Percentiles rank a stretch among this genome's conserved stretches.
Evolutionary conservation across 2,113 vertebrate species (phyloP).

Genomic region (Poeciliopsis occidentalis): DNA sequence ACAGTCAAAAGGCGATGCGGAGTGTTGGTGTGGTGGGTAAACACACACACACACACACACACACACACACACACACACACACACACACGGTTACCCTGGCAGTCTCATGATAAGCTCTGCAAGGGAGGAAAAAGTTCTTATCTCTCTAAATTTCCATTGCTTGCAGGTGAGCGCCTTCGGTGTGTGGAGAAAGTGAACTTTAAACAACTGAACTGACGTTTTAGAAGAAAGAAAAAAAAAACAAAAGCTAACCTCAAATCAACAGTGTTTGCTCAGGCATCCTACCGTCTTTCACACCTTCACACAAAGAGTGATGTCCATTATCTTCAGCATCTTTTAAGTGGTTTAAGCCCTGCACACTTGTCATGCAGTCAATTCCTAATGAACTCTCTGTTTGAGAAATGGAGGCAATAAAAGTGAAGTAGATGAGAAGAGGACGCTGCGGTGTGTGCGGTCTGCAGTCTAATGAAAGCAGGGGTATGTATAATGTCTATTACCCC

Average conservation of each 20-base stretch:
- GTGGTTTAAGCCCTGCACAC: conserved; percentile 56
- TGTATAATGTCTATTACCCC: conserved; percentile 55
- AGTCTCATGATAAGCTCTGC: conserved; percentile 41
- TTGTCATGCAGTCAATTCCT: conserved; percentile 63
- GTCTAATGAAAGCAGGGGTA: conserved; percentile 52
- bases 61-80: too few species aligned
- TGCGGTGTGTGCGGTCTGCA: conserved; percentile 35
- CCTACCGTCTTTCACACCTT: conserved; percentile 10
- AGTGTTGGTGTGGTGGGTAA: conserved; percentile 35
- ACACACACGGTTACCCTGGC: conserved; percentile 27
- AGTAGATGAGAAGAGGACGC: conserved; percentile 57
- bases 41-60: conserved; percentile 1
- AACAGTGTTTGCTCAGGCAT: conserved; percentile 22
- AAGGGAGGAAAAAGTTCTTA: conserved; percentile 42
- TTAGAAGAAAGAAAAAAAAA: conserved; percentile 25
- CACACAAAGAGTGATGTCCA: conserved; percentile 28
- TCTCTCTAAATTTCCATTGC: conserved; percentile 35
- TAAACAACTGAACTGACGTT: conserved; percentile 17
- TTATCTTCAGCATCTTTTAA: conserved; percentile 64
- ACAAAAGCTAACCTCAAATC: conserved; percentile 30
- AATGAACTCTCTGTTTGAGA: conserved; percentile 64
- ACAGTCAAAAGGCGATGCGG: conserved; percentile 10
- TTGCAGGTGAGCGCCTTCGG: conserved; percentile 33
- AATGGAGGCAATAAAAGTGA: conserved; percentile 68
- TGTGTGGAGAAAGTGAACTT: conserved; percentile 27